Percentiles rank a stretch among this genome's conserved stretches.
phyloP scores from a whole-genome alignment of 2,888 invertebrate species.

The Empis livida region DNA sequence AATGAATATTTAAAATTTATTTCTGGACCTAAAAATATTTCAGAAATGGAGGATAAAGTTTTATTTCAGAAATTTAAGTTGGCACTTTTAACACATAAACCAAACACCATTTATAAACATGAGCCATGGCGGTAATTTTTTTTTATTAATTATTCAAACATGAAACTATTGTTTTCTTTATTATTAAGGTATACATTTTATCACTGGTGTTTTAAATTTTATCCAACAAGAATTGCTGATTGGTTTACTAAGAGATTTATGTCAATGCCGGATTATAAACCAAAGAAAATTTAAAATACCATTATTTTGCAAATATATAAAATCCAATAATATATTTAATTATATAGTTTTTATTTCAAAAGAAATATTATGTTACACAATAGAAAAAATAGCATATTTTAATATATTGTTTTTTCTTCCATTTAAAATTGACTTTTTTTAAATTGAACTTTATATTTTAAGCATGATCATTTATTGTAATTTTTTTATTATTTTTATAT shows the following conservation, averaged over 20 bases:
- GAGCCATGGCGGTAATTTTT: conserved; percentile 48
- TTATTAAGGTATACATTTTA: conserved; percentile 41
- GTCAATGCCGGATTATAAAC: conserved; percentile 41
- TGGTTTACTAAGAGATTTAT: conserved; percentile 51
- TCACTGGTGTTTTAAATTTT: conserved; percentile 48
- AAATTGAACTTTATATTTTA: no score
- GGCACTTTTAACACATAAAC: conserved; percentile 46
- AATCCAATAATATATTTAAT: no score
- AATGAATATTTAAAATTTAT: conserved; percentile 43
- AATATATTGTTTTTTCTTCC: no score
- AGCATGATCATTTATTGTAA: no score
- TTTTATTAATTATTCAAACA: conserved; percentile 3
- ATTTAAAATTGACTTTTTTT: no score
- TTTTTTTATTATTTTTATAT: no score
- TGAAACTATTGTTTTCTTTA: neutral
- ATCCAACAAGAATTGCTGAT: conserved; percentile 44
- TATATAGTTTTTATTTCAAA: no score
- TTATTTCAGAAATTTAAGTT: conserved; percentile 49
- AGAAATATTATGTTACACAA: no score
- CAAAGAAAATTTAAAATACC: neutral
- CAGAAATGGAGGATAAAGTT: conserved; percentile 39
- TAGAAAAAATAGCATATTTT: no score
- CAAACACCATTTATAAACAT: conserved; percentile 50
- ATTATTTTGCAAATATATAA: no score
- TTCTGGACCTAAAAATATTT: conserved; percentile 37